Evolutionary conservation across 1,140 invertebrate species (phyloP).

Genomic region (Patella vulgata): DNA sequence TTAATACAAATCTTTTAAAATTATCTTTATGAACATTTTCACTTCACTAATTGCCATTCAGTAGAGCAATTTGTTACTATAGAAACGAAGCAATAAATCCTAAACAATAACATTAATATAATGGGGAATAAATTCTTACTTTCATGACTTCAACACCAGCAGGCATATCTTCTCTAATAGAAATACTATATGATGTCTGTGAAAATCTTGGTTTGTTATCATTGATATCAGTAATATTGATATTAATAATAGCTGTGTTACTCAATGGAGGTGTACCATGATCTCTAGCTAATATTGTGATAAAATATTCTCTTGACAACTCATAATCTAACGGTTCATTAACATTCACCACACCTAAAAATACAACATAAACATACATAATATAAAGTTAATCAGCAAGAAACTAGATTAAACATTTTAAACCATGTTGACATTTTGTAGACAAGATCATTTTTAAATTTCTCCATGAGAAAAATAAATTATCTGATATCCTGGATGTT

Average conservation of each 20-base stretch:
- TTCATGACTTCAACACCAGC: conserved; percentile 68
- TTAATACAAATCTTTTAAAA: too few relatives aligned
- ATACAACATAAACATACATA: conserved; percentile 5
- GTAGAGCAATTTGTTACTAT: too few relatives aligned
- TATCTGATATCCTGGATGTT: too few relatives aligned
- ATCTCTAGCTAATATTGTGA: conserved; percentile 91
- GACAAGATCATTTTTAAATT: too few relatives aligned
- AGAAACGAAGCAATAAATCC: too few relatives aligned
- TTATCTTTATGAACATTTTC: too few relatives aligned
- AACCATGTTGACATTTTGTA: too few relatives aligned
- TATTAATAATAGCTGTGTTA: conserved; percentile 80
- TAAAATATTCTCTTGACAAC: conserved; percentile 82
- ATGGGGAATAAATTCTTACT: conserved; percentile 76
- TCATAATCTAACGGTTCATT: conserved; percentile 80
- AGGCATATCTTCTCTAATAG: conserved; percentile 39
- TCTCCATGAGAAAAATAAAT: too few relatives aligned
- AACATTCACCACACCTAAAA: conserved; percentile 76
- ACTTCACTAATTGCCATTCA: too few relatives aligned
- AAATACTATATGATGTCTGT: conserved; percentile 67
- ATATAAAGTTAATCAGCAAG: neutral
- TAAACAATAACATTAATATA: too few relatives aligned
- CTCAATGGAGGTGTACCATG: conserved; percentile 70
- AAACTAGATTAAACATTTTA: too few relatives aligned
- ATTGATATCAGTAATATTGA: conserved; percentile 90
- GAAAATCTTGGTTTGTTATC: conserved; percentile 86